phyloP scores from a whole-genome alignment of 1,140 invertebrate genomes.

The Lineus longissimus region DNA sequence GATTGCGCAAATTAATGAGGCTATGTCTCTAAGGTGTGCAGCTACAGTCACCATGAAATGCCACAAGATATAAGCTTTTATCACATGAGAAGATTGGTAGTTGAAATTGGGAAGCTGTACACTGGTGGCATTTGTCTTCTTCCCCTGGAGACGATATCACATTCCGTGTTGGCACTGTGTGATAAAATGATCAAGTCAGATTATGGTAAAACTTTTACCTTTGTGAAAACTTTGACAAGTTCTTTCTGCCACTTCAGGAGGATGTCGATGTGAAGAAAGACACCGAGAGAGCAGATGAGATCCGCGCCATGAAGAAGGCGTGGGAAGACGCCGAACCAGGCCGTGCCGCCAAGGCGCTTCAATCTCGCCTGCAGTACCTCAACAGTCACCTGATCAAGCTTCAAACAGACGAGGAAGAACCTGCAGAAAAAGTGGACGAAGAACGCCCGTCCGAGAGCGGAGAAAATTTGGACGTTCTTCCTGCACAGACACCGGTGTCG shows the following conservation, averaged over 20 bases:
- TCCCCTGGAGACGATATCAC: too few species aligned
- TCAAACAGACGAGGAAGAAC: conserved; percentile 19
- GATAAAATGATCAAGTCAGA: too few species aligned
- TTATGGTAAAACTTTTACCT: too few species aligned
- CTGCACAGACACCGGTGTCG: conserved; percentile 31
- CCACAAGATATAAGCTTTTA: not conserved
- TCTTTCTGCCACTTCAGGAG: conserved; percentile 28
- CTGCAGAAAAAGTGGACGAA: not conserved
- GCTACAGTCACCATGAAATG: not conserved
- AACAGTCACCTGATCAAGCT: conserved; percentile 44
- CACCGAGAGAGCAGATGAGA: conserved; percentile 51
- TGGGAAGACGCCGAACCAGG: conserved; percentile 53
- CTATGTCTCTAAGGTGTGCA: too few species aligned
- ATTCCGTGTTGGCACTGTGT: too few species aligned
- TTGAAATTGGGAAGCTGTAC: too few species aligned
- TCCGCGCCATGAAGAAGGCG: conserved; percentile 50
- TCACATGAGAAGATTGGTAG: too few species aligned
- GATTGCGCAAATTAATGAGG: too few species aligned
- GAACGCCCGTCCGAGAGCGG: conserved; percentile 19
- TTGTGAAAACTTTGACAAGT: too few species aligned
- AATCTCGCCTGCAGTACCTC: conserved; percentile 47
- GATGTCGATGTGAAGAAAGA: conserved; percentile 53
- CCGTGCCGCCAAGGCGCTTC: conserved; percentile 48
- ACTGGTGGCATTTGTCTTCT: too few species aligned
- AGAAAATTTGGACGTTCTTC: conserved; percentile 25